Evolutionary conservation across 2,797 vertebrate genomes (phyloP).

Genomic region (Trematomus bernacchii): DNA sequence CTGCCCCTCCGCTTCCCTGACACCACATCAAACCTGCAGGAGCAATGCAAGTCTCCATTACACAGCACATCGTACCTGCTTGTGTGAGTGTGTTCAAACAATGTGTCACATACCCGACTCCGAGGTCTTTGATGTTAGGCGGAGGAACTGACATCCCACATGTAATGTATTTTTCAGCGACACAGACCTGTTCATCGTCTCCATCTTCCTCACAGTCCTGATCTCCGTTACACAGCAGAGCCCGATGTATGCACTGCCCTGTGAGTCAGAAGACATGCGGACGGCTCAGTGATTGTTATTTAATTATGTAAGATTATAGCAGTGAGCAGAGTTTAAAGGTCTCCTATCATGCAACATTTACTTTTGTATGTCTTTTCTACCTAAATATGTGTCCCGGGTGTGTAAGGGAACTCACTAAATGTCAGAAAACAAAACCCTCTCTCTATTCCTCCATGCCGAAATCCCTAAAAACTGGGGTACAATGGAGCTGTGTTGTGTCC

Average conservation of each 20-base stretch:
- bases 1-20: slow-evolving; percentile 76
- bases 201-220: slow-evolving; percentile 93
- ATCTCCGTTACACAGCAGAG: slow-evolving; percentile 94
- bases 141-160: slow-evolving; percentile 82
- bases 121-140: slow-evolving; percentile 88
- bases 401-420: too few species aligned
- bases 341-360: too few species aligned
- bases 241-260: slow-evolving; percentile 91
- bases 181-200: slow-evolving; percentile 88
- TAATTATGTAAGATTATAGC: too few species aligned
- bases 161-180: slow-evolving; percentile 36
- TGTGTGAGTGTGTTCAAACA: not conserved
- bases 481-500: too few species aligned
- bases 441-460: too few species aligned
- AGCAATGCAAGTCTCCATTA: not conserved
- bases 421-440: too few species aligned
- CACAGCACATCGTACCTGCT: not conserved
- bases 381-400: too few species aligned
- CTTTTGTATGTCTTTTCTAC: too few species aligned
- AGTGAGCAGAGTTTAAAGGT: not conserved
- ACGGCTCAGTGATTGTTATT: not conserved
- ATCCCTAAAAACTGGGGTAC: too few species aligned
- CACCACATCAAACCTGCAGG: slow-evolving; percentile 76
- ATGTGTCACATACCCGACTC: slow-evolving; percentile 85
- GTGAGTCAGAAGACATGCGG: slow-evolving; percentile 32